A percentile compares a stretch with the other conserved stretches of the same genome.
Evolutionary conservation across 2,113 vertebrate species (phyloP).

Genomic region (Prunella himalayana): DNA sequence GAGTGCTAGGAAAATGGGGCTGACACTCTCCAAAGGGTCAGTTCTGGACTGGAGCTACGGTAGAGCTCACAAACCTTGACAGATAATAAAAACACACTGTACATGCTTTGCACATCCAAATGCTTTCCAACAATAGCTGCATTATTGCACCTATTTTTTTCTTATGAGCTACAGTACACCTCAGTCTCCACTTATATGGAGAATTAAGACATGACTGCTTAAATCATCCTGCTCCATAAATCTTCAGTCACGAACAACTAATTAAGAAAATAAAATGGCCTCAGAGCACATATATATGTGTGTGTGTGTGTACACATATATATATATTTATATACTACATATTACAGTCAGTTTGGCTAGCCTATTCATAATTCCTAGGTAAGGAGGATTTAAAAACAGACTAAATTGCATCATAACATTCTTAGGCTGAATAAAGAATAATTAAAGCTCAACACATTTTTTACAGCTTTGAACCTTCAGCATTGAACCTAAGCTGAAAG

Average conservation of each 20-base stretch:
- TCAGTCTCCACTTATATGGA: background rate
- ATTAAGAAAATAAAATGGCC: background rate
- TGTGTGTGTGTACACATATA: too few species aligned
- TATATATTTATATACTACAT: background rate
- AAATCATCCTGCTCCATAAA: background rate
- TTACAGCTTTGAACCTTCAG: background rate
- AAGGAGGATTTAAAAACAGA: background rate
- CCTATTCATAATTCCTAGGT: background rate
- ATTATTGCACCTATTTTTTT: background rate
- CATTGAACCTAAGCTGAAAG: background rate
- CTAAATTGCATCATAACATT: background rate
- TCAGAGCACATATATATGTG: background rate
- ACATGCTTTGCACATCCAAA: background rate
- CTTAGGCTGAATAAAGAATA: background rate
- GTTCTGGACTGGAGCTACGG: background rate
- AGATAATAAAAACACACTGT: background rate
- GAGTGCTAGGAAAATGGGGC: background rate
- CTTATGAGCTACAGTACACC: background rate
- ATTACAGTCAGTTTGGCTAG: background rate
- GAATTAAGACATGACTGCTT: background rate
- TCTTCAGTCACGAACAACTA: background rate
- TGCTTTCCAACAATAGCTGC: background rate
- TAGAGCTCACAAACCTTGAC: background rate
- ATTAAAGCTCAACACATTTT: background rate
- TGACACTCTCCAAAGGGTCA: background rate